Evolutionary conservation across 2,797 vertebrate species (phyloP).

Genomic region (Lepus townsendii): DNA sequence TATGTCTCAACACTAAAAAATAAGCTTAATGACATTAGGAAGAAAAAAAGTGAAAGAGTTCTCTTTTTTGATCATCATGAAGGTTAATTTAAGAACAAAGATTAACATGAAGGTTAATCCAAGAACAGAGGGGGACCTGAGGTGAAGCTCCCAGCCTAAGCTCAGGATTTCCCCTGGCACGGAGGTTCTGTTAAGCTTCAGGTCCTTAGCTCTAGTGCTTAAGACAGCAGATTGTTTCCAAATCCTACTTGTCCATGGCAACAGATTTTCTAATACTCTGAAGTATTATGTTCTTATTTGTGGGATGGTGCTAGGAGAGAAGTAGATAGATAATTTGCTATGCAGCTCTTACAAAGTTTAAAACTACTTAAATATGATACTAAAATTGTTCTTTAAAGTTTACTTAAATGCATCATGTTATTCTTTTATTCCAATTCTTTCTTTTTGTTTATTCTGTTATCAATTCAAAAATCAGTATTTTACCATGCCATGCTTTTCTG

Average conservation of each 20-base stretch:
- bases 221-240: neutral
- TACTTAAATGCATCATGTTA: neutral
- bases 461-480: slow-evolving; percentile 5
- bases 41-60: neutral
- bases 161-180: rapidly evolving
- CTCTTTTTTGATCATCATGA: neutral
- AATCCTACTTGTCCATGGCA: neutral
- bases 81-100: neutral
- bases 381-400: slow-evolving; percentile 28
- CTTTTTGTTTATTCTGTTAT: neutral
- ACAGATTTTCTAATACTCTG: neutral
- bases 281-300: neutral
- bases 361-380: neutral
- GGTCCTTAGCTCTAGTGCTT: neutral
- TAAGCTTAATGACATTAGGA: neutral
- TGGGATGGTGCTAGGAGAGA: neutral
- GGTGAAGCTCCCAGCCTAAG: neutral
- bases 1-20: neutral
- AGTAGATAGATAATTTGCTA: neutral
- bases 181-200: neutral
- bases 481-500: neutral
- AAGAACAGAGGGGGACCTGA: neutral
- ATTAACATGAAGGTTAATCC: neutral
- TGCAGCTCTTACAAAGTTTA: slow-evolving; percentile 8
- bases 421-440: neutral